Percentiles rank a stretch among this genome's conserved stretches.
Evolutionary conservation across 2,888 invertebrate genomes (phyloP).

Genomic region (Cotesia congregata): DNA sequence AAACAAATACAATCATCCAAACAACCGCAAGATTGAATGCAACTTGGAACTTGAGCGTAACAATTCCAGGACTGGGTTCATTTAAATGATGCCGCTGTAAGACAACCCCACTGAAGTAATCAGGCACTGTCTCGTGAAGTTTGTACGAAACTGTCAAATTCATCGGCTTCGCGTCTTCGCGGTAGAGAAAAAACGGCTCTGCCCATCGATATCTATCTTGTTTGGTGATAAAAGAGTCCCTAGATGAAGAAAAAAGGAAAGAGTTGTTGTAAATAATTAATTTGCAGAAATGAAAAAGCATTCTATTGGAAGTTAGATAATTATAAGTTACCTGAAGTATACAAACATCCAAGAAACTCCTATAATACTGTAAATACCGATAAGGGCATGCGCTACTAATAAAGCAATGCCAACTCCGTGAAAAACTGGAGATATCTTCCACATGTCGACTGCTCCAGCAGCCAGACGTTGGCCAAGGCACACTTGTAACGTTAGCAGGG

Average conservation of each 20-base stretch:
- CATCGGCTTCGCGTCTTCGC: constrained; percentile 73
- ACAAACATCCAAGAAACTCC: constrained; percentile 94
- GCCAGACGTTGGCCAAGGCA: constrained; percentile 88
- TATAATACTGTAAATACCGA: constrained; percentile 89
- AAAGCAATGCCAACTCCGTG: constrained; percentile 90
- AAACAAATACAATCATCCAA: constrained; percentile 91
- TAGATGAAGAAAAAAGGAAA: constrained; percentile 44
- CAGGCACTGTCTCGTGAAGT: constrained; percentile 83
- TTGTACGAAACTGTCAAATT: constrained; percentile 70
- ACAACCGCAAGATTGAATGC: constrained; percentile 91
- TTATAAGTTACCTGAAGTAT: constrained; percentile 75
- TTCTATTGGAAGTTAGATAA: background rate
- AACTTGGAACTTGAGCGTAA: constrained; percentile 84
- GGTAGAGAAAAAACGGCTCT: constrained; percentile 79
- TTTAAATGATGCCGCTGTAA: constrained; percentile 76
- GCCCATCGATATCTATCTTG: constrained; percentile 87
- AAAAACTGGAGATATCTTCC: constrained; percentile 92
- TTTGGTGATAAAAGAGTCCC: constrained; percentile 87
- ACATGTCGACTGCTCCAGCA: constrained; percentile 91
- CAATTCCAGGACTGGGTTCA: constrained; percentile 72
- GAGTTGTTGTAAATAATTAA: constrained; percentile 11
- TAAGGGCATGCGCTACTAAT: constrained; percentile 82
- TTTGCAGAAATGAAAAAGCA: background rate
- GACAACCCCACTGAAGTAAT: constrained; percentile 89
- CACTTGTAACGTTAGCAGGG: constrained; percentile 86